phyloP scores from a whole-genome alignment of 1,140 invertebrate species.

The Apis florea region DNA sequence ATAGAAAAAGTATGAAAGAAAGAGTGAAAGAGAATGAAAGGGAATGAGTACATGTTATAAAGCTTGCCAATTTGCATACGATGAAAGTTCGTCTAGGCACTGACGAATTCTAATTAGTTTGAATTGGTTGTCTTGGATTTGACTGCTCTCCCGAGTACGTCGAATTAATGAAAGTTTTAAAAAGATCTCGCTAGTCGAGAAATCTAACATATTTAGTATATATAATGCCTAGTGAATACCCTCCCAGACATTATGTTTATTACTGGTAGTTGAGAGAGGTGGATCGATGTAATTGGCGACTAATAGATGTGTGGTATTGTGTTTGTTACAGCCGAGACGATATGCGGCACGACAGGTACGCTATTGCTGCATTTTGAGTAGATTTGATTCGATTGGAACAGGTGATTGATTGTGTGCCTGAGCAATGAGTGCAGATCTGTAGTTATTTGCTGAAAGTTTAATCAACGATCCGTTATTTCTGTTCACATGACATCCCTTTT shows the following conservation, averaged over 20 bases:
- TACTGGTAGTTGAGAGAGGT: slow-evolving; percentile 65
- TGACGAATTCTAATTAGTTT: slow-evolving; percentile 42
- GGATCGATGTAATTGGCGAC: slow-evolving; percentile 64
- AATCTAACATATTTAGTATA: slow-evolving; percentile 22
- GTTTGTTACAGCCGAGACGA: slow-evolving; percentile 81
- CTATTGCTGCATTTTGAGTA: slow-evolving; percentile 79
- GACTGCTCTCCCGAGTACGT: slow-evolving; percentile 65
- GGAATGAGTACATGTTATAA: slow-evolving; percentile 34
- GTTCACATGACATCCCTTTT: slow-evolving; percentile 81
- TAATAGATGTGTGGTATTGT: slow-evolving; percentile 76
- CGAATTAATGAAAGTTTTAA: slow-evolving; percentile 45
- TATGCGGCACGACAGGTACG: slow-evolving; percentile 82
- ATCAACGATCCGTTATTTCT: slow-evolving; percentile 77
- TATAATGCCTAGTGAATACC: slow-evolving; percentile 61
- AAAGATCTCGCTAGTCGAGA: slow-evolving; percentile 19
- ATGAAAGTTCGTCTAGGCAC: slow-evolving; percentile 44
- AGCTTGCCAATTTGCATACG: slow-evolving; percentile 46
- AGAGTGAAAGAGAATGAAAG: slow-evolving; percentile 30
- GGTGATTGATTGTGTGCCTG: slow-evolving; percentile 80
- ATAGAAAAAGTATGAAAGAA: slow-evolving; percentile 35
- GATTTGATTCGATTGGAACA: slow-evolving; percentile 79
- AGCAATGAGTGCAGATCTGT: slow-evolving; percentile 80
- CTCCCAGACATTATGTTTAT: slow-evolving; percentile 66
- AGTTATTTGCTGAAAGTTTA: slow-evolving; percentile 75
- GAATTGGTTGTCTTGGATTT: slow-evolving; percentile 72